These are phyloP conservation scores for Melinaea menophilus DNA, from an alignment of 2,888 invertebrate species.

Conservation along the genomic window DNA sequence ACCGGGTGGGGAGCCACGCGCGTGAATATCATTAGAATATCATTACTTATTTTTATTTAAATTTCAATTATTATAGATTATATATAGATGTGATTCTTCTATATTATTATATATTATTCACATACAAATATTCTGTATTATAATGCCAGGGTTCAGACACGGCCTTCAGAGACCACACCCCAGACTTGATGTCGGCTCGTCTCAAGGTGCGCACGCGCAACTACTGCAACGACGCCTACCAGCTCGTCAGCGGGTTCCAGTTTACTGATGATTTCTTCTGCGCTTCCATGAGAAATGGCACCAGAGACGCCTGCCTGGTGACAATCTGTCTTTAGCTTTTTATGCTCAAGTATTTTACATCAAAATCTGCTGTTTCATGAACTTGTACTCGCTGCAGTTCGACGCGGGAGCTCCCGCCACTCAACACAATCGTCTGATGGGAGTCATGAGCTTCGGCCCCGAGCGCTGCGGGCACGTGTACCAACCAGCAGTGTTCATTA, in stretches of 20 bases:
- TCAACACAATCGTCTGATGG: constrained; percentile 63
- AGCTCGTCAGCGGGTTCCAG: constrained; percentile 67
- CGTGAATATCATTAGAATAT: constrained; percentile 39
- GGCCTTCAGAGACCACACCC: constrained; percentile 59
- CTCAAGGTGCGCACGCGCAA: constrained; percentile 64
- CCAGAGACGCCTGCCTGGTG: constrained; percentile 68
- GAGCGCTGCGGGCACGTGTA: constrained; percentile 62
- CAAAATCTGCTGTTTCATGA: too few species aligned
- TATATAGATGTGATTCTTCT: neutral
- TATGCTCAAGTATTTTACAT: too few species aligned
- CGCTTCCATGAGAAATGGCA: constrained; percentile 65
- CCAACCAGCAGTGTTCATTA: constrained; percentile 69
- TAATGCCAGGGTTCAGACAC: constrained; percentile 54
- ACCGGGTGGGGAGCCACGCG: constrained; percentile 65
- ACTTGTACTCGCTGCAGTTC: constrained; percentile 43
- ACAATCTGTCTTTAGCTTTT: constrained; percentile 9
- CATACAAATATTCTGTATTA: neutral
- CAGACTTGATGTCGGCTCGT: constrained; percentile 54
- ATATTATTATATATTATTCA: neutral
- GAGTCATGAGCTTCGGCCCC: constrained; percentile 71
- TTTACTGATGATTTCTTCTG: constrained; percentile 70
- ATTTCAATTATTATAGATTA: neutral
- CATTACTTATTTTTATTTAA: constrained; percentile 4
- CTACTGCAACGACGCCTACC: constrained; percentile 67
- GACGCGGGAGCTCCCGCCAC: constrained; percentile 71